phyloP scores from a whole-genome alignment of 2,113 vertebrate species.

The Rattus norvegicus region DNA sequence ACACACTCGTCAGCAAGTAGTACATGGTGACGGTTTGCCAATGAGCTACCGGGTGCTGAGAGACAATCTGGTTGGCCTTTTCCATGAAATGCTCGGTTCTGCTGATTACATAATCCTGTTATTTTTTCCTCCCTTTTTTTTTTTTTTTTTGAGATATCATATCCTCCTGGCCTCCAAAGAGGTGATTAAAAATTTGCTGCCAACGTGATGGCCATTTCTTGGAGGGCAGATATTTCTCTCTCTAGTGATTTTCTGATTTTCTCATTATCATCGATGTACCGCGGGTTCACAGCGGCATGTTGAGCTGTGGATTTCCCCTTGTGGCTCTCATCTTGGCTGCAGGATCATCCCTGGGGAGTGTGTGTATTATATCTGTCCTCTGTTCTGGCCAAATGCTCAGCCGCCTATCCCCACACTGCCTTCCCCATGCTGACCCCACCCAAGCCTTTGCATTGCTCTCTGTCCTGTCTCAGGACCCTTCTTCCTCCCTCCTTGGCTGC shows the following conservation, averaged over 20 bases:
- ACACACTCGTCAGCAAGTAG: background rate
- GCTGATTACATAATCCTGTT: background rate
- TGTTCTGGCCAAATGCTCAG: constrained; percentile 9
- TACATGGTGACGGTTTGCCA: background rate
- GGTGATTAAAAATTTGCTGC: background rate
- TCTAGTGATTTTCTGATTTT: background rate
- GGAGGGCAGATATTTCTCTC: background rate
- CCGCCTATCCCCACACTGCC: background rate
- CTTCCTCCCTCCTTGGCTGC: background rate
- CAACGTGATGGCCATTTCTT: background rate
- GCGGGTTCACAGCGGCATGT: background rate
- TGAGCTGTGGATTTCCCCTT: background rate
- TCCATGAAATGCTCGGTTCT: background rate
- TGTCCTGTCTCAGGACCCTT: background rate
- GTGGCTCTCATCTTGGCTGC: background rate
- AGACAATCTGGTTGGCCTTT: background rate
- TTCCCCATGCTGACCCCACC: background rate
- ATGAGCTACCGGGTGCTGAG: background rate
- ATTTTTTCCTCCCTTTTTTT: background rate
- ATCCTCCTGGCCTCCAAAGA: background rate
- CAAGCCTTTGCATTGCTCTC: background rate
- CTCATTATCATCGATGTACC: background rate
- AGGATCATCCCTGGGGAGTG: background rate
- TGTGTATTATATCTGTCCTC: background rate
- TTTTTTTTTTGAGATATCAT: background rate